Conservation (phyloP, 2,797 vertebrate species). For the Intellagama lesueurii region DNA sequence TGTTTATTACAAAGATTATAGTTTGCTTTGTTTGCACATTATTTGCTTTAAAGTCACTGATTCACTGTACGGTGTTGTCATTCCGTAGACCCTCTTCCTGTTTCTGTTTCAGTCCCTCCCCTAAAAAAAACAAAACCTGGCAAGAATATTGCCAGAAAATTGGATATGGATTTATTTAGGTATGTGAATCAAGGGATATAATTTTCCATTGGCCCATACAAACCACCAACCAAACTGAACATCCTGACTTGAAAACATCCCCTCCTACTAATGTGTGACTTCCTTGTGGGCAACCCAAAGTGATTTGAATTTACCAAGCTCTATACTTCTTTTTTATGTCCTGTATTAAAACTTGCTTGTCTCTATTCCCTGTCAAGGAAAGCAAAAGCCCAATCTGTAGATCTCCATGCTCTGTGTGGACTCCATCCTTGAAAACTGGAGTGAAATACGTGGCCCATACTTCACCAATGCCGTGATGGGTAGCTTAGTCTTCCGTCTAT, state of each 20-base stretch:
- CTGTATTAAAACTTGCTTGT: background rate
- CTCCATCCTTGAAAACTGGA: conserved; percentile 57
- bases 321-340: background rate
- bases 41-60: background rate
- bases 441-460: conserved; percentile 40
- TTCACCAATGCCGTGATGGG: conserved; percentile 35
- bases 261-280: background rate
- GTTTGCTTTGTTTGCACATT: conserved; percentile 29
- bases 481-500: conserved; percentile 50
- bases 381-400: background rate
- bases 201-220: background rate
- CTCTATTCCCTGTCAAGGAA: background rate
- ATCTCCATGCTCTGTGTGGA: background rate
- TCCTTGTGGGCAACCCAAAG: background rate
- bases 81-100: background rate
- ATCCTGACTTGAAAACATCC: background rate
- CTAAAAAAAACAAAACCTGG: too few relatives aligned
- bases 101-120: background rate
- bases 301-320: background rate
- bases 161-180: background rate
- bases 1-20: conserved; percentile 57
- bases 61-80: background rate
- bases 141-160: background rate
- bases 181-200: background rate
- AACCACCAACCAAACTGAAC: conserved; percentile 13